Conservation (phyloP, 2,113 vertebrate species). For the Dipodomys stephensi region DNA sequence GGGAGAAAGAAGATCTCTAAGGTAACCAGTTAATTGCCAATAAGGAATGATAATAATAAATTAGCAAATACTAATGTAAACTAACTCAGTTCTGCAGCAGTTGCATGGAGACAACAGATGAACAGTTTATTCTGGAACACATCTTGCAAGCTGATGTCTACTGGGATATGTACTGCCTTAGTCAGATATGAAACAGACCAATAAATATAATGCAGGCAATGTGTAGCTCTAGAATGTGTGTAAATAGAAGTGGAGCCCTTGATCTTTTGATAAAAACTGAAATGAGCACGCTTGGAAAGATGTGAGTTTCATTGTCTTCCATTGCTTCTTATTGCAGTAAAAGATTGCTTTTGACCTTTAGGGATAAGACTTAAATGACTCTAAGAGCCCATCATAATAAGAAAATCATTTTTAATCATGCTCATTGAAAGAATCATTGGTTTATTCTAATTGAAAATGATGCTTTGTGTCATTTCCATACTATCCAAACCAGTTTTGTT, state of each 20-base stretch:
- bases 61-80: constrained; percentile 32
- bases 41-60: constrained; percentile 78
- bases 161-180: constrained; percentile 31
- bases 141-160: constrained; percentile 54
- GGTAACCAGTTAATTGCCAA: constrained; percentile 68
- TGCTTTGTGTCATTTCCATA: background rate
- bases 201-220: constrained; percentile 31
- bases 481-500: constrained; percentile 25
- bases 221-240: background rate
- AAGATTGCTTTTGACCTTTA: constrained; percentile 35
- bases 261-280: constrained; percentile 47
- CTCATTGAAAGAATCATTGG: background rate
- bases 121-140: constrained; percentile 72
- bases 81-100: constrained; percentile 52
- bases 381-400: background rate
- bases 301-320: background rate
- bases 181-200: constrained; percentile 31
- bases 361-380: constrained; percentile 7
- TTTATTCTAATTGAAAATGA: constrained; percentile 25
- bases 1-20: constrained; percentile 82
- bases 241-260: background rate
- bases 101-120: constrained; percentile 71
- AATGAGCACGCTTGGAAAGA: background rate
- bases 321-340: constrained; percentile 27
- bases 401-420: background rate